Evolutionary conservation across 2,888 invertebrate species (phyloP).

Genomic region (Pasiphila rectangulata): DNA sequence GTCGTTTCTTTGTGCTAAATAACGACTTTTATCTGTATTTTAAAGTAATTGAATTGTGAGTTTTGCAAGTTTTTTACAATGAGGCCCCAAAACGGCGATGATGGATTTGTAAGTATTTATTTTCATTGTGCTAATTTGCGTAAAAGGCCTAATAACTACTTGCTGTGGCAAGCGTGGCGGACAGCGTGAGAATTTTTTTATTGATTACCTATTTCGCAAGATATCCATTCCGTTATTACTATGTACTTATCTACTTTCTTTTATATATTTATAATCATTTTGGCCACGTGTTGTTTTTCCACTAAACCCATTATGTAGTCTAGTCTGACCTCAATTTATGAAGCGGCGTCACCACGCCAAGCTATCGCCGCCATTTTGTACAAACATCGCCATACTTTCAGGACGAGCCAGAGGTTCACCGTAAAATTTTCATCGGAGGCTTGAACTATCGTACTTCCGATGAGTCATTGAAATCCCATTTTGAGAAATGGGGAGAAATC

Average conservation of each 20-base stretch:
- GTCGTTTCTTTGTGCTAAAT: conserved; percentile 40
- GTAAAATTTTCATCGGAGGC: conserved; percentile 97
- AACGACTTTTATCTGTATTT: conserved; percentile 30
- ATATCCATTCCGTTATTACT: too few relatives aligned
- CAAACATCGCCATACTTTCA: conserved; percentile 63
- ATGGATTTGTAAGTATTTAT: conserved; percentile 69
- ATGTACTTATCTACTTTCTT: neutral
- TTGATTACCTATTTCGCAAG: too few relatives aligned
- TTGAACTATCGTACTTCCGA: conserved; percentile 96
- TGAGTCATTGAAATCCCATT: conserved; percentile 95
- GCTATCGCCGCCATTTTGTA: conserved; percentile 74
- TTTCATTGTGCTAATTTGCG: neutral
- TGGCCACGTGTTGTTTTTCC: neutral
- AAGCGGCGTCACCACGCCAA: conserved; percentile 27
- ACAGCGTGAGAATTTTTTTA: too few relatives aligned
- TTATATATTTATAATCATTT: too few relatives aligned
- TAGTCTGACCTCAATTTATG: neutral
- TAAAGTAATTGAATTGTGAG: conserved; percentile 10
- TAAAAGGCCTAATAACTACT: conserved; percentile 4
- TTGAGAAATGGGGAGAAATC: conserved; percentile 98
- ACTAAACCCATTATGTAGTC: too few relatives aligned
- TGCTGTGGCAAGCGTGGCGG: neutral
- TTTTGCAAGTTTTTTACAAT: conserved; percentile 40
- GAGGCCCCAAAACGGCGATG: conserved; percentile 76
- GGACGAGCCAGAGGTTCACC: conserved; percentile 90